phyloP scores from a whole-genome alignment of 1,140 invertebrate genomes.

The Caenorhabditis brenneri region DNA sequence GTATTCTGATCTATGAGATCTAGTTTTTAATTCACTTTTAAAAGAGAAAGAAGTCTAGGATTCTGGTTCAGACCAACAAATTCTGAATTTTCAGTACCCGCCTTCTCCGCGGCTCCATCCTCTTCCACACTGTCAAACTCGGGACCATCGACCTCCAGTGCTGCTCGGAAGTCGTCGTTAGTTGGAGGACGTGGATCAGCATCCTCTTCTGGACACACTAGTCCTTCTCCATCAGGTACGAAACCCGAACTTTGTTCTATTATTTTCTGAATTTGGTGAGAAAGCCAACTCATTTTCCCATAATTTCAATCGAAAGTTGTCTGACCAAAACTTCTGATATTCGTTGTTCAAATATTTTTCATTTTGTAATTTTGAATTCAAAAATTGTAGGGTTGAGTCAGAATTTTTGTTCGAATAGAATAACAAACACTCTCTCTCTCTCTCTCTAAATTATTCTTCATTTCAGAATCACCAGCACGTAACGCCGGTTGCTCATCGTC shows the following conservation, averaged over 20 bases:
- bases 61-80: background rate
- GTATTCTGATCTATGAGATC: background rate
- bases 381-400: no score
- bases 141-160: background rate
- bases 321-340: no score
- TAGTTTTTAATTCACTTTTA: background rate
- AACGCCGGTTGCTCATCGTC: slow-evolving; percentile 25
- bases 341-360: no score
- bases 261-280: background rate
- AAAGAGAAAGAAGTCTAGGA: no score
- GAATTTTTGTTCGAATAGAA: no score
- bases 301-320: no score
- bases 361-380: no score
- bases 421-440: no score
- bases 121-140: background rate
- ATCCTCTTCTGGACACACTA: slow-evolving; percentile 45
- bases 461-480: slow-evolving; percentile 47
- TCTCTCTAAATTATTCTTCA: background rate
- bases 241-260: no score
- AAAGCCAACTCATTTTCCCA: background rate
- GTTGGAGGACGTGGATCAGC: slow-evolving; percentile 42
- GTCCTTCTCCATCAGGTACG: slow-evolving; percentile 49
- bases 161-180: slow-evolving; percentile 44
- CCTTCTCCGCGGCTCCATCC: background rate
- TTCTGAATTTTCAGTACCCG: background rate